These are phyloP conservation scores for Mobula hypostoma DNA, from an alignment of 2,113 vertebrate genomes.

Conservation along the genomic window DNA sequence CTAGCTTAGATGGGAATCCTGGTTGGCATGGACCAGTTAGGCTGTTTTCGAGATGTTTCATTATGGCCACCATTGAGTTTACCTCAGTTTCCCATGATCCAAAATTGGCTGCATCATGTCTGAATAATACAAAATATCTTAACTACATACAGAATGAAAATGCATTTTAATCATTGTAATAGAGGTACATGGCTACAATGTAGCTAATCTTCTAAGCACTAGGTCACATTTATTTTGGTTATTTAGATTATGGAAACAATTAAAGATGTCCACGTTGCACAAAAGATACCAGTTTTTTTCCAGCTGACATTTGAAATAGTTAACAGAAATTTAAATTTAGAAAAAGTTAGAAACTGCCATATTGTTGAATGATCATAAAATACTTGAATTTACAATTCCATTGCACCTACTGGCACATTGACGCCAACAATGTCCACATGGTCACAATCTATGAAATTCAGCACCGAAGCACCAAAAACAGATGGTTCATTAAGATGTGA, in stretches of 20 bases:
- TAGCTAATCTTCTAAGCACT: neutral
- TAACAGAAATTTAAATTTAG: neutral
- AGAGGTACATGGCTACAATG: neutral
- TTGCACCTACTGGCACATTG: neutral
- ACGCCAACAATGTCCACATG: neutral
- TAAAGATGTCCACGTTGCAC: neutral
- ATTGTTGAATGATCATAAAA: slow-evolving; percentile 18
- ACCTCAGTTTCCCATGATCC: neutral
- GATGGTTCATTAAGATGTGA: neutral
- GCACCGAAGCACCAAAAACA: neutral
- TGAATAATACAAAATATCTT: slow-evolving; percentile 8
- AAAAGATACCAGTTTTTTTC: neutral
- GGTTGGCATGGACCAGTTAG: no score
- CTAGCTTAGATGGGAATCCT: no score
- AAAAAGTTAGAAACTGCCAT: neutral
- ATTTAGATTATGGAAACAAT: neutral
- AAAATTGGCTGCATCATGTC: neutral
- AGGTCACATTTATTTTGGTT: neutral
- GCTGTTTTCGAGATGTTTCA: no score
- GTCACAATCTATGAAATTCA: neutral
- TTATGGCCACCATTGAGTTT: neutral
- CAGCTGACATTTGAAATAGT: neutral
- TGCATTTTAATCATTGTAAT: slow-evolving; percentile 24
- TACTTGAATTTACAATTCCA: neutral
- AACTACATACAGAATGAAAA: slow-evolving; percentile 24